Evolutionary conservation across 2,888 invertebrate species (phyloP), one percentile per base, ranked within the genome.

Genomic region (Tetranychus piercei): DNA sequence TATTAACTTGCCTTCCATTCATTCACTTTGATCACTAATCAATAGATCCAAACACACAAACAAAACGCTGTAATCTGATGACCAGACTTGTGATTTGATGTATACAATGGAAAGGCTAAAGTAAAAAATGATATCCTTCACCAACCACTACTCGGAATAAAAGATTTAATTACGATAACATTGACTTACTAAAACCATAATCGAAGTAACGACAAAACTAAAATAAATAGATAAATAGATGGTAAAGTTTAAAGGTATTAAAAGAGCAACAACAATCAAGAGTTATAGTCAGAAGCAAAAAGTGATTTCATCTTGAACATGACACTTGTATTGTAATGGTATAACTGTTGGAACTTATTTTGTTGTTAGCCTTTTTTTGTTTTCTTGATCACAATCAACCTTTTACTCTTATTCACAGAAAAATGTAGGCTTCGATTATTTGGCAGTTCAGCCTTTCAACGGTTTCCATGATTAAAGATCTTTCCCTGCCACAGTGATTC

Each of bases 121-220:
- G 55, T 55, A 55, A 55, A 55, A 55, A 55, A 55, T 55, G 55
- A 55, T 55, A 55, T 55, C 55, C 55, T 55, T 55, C 55, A 55
- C 34, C 34, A 34, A 34, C 34, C 34, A 55, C 55, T 55, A 55
- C 9, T 55, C 55, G 15, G 55, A 15, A 55, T 55, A 15, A 55
- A 55, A 55, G 55, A 55, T 55, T 55, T 55, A 55, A 55, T 55
- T 55, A 15, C 9, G 55, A 55, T 55, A 55, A 55, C 55, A 55
- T 55, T 55, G 55, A 55, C 55, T 55, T 9, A 55, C 15, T 55
- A 55, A 55, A 55, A 15, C 11, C 9, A 55, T 15, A 55, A 55
- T 15, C 55, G 11, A 55, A 55, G 55, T 15, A 55, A 55, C 15
- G 11, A 55, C 9, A 55, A 55, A 55, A 55, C 55, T 15, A 55